These are phyloP conservation scores for Microhierax caerulescens DNA, from an alignment of 2,797 vertebrate species.

Conservation along the genomic window DNA sequence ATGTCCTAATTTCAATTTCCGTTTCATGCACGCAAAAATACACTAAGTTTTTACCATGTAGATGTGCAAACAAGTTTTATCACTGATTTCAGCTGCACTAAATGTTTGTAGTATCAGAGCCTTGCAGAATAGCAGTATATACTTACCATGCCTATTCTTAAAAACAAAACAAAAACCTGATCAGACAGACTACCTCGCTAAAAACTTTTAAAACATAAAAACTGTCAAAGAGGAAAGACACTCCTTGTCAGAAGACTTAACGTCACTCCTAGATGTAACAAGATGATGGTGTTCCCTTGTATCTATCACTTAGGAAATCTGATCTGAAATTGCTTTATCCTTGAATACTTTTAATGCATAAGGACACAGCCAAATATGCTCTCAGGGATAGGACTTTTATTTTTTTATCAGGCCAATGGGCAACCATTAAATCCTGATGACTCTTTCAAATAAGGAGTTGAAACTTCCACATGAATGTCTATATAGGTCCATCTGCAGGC, in stretches of 20 bases:
- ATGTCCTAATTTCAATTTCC: not conserved
- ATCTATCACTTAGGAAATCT: not conserved
- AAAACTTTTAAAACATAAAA: not conserved
- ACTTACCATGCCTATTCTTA: not conserved
- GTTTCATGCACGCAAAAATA: not conserved
- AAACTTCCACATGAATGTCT: not conserved
- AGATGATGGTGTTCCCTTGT: not conserved
- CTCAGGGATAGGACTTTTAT: not conserved
- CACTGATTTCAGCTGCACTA: not conserved
- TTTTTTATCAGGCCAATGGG: not conserved
- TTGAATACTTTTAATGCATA: not conserved
- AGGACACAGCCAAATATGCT: not conserved
- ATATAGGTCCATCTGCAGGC: not conserved
- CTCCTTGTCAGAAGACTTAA: not conserved
- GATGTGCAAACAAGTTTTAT: rapidly evolving
- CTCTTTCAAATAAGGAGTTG: not conserved
- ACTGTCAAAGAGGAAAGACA: not conserved
- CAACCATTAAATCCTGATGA: not conserved
- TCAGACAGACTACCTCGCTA: not conserved
- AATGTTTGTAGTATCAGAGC: not conserved
- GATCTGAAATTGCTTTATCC: not conserved
- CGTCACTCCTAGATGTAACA: not conserved
- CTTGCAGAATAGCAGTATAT: not conserved
- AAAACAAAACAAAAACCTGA: not conserved
- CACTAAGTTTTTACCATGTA: not conserved